Conservation (phyloP, 2,888 invertebrate species). For the Eristalinus sepulchralis region DNA sequence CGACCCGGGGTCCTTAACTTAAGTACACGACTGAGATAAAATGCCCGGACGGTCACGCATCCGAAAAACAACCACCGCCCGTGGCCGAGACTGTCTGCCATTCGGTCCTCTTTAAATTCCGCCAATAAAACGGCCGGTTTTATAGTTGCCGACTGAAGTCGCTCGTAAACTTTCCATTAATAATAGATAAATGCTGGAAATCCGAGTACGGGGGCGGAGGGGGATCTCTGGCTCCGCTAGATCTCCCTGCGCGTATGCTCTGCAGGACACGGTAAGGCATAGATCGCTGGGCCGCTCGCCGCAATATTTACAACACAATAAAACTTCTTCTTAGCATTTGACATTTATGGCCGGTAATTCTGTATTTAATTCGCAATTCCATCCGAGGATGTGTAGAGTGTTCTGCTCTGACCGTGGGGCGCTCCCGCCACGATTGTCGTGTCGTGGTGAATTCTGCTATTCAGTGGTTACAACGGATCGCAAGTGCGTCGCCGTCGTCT, state of each 20-base stretch:
- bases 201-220: constrained; percentile 28
- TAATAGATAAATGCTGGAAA: constrained; percentile 68
- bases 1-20: background rate
- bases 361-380: constrained; percentile 68
- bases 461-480: constrained; percentile 13
- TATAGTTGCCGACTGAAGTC: constrained; percentile 57
- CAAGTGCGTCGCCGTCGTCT: background rate
- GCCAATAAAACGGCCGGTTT: constrained; percentile 52
- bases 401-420: constrained; percentile 18
- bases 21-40: constrained; percentile 32
- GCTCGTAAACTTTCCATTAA: constrained; percentile 70
- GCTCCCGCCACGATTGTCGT: constrained; percentile 34
- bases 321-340: constrained; percentile 63
- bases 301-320: constrained; percentile 66
- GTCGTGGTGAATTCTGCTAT: background rate
- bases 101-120: constrained; percentile 19
- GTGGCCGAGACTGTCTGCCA: background rate
- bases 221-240: constrained; percentile 16
- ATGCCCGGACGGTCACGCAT: constrained; percentile 17
- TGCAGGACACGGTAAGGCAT: background rate
- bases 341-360: constrained; percentile 69
- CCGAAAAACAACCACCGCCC: background rate
- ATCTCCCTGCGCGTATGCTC: constrained; percentile 2
- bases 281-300: constrained; percentile 39
- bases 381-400: constrained; percentile 52